A percentile compares a stretch with the other conserved stretches of the same genome.
These are phyloP conservation scores for Megamerina dolium DNA, from an alignment of 2,888 invertebrate genomes.

Conservation along the genomic window DNA sequence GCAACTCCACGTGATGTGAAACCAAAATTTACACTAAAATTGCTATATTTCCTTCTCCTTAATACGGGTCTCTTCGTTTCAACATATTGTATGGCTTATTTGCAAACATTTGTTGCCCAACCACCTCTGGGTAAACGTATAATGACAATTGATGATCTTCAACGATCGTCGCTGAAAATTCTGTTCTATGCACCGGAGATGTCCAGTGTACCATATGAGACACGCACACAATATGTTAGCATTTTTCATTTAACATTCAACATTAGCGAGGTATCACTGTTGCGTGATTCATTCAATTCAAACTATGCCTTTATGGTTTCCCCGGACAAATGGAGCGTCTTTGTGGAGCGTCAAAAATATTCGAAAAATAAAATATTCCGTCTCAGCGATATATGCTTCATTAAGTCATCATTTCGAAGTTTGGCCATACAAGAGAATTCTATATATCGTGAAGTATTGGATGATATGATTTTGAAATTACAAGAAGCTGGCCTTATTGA, in stretches of 20 bases:
- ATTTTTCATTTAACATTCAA: background rate
- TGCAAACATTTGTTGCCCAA: conserved; percentile 2
- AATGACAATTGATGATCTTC: background rate
- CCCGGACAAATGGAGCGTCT: background rate
- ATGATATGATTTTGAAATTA: background rate
- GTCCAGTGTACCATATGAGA: background rate
- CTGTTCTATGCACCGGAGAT: background rate
- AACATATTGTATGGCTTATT: background rate
- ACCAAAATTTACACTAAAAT: background rate
- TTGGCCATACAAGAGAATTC: background rate
- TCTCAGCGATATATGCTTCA: background rate
- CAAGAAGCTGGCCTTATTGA: background rate
- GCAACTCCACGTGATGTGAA: background rate
- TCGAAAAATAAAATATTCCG: background rate
- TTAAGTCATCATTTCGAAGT: background rate
- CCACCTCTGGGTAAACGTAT: background rate
- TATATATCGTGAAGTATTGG: conserved; percentile 1
- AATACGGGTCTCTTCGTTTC: background rate
- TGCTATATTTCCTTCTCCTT: background rate
- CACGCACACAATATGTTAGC: background rate
- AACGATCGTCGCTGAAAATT: background rate
- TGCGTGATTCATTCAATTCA: background rate
- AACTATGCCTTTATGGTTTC: background rate
- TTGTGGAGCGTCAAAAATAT: background rate
- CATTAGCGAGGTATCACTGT: background rate